A percentile compares a stretch with the other conserved stretches of the same genome.
phyloP scores from a whole-genome alignment of 2,113 vertebrate species.

The Pithys albifrons region DNA sequence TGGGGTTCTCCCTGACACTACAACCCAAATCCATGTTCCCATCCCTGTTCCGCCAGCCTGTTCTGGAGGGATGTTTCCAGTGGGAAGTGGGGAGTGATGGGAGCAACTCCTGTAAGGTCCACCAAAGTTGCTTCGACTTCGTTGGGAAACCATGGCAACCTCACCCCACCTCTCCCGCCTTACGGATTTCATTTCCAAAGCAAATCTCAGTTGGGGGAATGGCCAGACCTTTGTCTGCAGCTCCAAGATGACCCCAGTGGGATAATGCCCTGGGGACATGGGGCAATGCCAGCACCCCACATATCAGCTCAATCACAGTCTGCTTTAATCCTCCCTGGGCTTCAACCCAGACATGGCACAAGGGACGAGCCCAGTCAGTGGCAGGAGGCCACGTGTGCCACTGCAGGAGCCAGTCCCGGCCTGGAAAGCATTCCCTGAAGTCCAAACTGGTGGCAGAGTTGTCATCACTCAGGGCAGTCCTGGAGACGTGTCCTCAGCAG shows the following conservation, averaged over 20 bases:
- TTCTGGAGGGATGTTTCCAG: not conserved
- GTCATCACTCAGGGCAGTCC: not conserved
- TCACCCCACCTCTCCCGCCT: not conserved
- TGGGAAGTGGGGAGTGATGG: not conserved
- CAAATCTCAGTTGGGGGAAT: not conserved
- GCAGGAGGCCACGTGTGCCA: not conserved
- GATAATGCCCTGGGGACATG: not conserved
- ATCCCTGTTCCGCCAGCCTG: not conserved
- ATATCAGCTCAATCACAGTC: not conserved
- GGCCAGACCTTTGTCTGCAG: rapidly evolving
- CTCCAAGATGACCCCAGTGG: rapidly evolving
- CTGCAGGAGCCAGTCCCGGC: rapidly evolving
- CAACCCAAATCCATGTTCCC: rapidly evolving
- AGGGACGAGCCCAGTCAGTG: not conserved
- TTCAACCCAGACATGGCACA: rapidly evolving
- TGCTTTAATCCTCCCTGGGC: conserved; percentile 44
- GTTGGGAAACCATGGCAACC: not conserved
- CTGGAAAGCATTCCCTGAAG: not conserved
- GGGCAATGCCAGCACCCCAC: not conserved
- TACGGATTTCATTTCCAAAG: not conserved
- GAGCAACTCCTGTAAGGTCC: not conserved
- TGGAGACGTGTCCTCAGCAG: not conserved
- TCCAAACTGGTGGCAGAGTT: not conserved
- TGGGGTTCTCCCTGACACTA: not conserved
- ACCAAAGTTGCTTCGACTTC: not conserved